These are phyloP conservation scores for Lysandra bellargus DNA, from an alignment of 2,888 invertebrate genomes.

Conservation along the genomic window DNA sequence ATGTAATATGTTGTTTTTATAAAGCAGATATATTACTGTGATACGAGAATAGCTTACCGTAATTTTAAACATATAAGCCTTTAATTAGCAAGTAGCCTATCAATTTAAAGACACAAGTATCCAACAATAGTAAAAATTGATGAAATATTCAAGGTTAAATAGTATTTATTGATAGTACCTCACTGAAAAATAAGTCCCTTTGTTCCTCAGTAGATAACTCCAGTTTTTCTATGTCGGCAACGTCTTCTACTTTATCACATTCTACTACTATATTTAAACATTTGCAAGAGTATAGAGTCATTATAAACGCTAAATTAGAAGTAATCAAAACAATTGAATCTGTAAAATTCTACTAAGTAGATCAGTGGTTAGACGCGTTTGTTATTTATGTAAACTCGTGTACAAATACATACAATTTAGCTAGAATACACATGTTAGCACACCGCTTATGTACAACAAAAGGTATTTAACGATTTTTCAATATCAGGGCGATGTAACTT, in stretches of 20 bases:
- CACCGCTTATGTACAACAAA: constrained; percentile 36
- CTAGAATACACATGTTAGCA: constrained; percentile 47
- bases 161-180: constrained; percentile 79
- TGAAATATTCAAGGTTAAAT: constrained; percentile 65
- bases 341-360: constrained; percentile 55
- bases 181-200: constrained; percentile 84
- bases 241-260: constrained; percentile 80
- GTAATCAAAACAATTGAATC: constrained; percentile 58
- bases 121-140: neutral
- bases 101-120: neutral
- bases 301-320: constrained; percentile 54
- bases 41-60: constrained; percentile 23
- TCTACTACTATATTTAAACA: constrained; percentile 87
- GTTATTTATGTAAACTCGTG: constrained; percentile 42
- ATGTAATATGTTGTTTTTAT: constrained; percentile 28
- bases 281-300: constrained; percentile 85
- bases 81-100: neutral
- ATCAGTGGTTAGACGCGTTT: constrained; percentile 55
- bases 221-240: constrained; percentile 78
- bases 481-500: neutral
- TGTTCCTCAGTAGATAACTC: constrained; percentile 81
- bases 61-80: neutral
- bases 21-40: neutral
- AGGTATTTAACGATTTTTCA: neutral
- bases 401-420: constrained; percentile 33